phyloP scores from a whole-genome alignment of 2,113 vertebrate species.

The Lepidothrix coronata region DNA sequence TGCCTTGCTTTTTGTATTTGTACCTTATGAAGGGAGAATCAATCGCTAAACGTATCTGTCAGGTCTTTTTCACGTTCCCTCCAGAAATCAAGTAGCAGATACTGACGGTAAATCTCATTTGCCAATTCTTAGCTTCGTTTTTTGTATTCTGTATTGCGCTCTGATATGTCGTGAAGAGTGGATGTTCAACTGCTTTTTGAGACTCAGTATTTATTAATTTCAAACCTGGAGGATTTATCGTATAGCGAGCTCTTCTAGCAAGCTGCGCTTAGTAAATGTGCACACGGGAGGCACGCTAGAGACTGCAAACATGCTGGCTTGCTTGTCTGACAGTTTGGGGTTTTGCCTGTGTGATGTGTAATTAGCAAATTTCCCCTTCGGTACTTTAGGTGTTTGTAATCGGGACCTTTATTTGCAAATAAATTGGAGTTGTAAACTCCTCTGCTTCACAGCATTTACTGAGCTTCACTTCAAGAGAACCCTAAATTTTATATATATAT shows the following conservation, averaged over 20 bases:
- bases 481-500: not conserved
- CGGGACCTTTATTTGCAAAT: not conserved
- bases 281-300: not conserved
- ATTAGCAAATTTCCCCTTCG: not conserved
- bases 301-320: not conserved
- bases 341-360: not conserved
- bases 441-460: not conserved
- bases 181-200: not conserved
- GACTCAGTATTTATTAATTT: not conserved
- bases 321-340: not conserved
- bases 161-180: not conserved
- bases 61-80: not conserved
- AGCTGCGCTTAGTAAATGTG: not conserved
- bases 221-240: not conserved
- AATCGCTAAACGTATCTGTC: constrained; percentile 5
- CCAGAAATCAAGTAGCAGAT: constrained; percentile 1
- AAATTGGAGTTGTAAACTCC: not conserved
- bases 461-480: not conserved
- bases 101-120: not conserved
- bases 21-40: constrained; percentile 35
- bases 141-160: not conserved
- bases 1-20: constrained; percentile 9
- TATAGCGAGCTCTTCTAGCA: not conserved
- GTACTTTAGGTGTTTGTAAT: not conserved
- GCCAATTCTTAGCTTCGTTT: not conserved